Evolutionary conservation across 2,797 vertebrate species (phyloP).

Genomic region (Rhadinocentrus ornatus): DNA sequence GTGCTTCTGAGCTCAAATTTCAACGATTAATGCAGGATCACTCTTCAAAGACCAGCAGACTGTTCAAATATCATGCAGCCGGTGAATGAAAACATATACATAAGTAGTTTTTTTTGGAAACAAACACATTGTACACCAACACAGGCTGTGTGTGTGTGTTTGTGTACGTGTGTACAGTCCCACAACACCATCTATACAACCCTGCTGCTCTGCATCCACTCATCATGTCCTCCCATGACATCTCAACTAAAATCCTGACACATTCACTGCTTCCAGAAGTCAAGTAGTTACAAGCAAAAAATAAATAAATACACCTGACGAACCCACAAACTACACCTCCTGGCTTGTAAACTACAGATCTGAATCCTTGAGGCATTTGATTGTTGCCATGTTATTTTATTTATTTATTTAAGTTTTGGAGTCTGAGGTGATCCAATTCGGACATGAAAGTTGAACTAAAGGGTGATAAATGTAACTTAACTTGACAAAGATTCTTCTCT

Average conservation of each 20-base stretch:
- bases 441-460: background rate
- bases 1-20: constrained; percentile 54
- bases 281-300: background rate
- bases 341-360: background rate
- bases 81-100: constrained; percentile 57
- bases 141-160: constrained; percentile 4
- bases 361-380: background rate
- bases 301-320: background rate
- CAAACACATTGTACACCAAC: constrained; percentile 41
- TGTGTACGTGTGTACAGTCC: constrained; percentile 5
- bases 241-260: constrained; percentile 1
- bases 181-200: background rate
- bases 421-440: background rate
- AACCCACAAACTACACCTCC: background rate
- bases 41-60: constrained; percentile 20
- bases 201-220: background rate
- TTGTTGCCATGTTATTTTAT: background rate
- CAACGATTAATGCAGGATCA: constrained; percentile 45
- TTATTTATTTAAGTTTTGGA: background rate
- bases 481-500: background rate
- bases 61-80: constrained; percentile 24
- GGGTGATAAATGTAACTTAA: background rate
- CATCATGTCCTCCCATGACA: constrained; percentile 22
- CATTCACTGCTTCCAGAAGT: background rate
- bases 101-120: constrained; percentile 53